phyloP scores from a whole-genome alignment of 2,113 vertebrate species.

The Amazona guildingii region DNA sequence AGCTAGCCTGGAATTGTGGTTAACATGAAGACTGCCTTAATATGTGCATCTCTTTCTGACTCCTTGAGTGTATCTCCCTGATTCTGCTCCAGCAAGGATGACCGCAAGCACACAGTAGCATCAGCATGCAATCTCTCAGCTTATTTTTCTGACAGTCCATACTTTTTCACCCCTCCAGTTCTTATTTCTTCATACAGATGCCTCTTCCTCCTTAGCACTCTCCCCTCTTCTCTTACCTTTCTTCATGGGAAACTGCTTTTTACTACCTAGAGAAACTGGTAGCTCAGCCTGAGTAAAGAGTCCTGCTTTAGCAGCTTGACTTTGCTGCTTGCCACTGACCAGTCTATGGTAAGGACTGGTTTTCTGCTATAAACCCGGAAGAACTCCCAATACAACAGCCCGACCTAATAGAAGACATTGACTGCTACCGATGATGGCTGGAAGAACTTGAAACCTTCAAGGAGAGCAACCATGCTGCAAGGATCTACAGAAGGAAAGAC shows the following conservation, averaged over 20 bases:
- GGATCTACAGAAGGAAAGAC: background rate
- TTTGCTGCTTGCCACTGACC: background rate
- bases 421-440: background rate
- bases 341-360: background rate
- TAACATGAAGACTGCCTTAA: conserved; percentile 14
- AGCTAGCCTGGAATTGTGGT: background rate
- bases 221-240: background rate
- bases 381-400: background rate
- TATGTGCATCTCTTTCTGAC: background rate
- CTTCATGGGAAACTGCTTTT: background rate
- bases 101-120: background rate
- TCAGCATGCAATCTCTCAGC: background rate
- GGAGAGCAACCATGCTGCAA: background rate
- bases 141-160: background rate
- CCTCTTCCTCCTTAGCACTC: background rate
- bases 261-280: background rate
- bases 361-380: background rate
- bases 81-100: background rate
- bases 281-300: background rate
- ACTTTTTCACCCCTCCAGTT: background rate
- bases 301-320: background rate
- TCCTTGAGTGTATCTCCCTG: conserved; percentile 1
- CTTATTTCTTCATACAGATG: background rate
- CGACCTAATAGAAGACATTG: background rate
- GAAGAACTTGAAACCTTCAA: background rate